Percentiles rank a stretch among this genome's conserved stretches.
Conservation (phyloP, 2,797 vertebrate species). For the Schizopygopsis malacanthus region DNA sequence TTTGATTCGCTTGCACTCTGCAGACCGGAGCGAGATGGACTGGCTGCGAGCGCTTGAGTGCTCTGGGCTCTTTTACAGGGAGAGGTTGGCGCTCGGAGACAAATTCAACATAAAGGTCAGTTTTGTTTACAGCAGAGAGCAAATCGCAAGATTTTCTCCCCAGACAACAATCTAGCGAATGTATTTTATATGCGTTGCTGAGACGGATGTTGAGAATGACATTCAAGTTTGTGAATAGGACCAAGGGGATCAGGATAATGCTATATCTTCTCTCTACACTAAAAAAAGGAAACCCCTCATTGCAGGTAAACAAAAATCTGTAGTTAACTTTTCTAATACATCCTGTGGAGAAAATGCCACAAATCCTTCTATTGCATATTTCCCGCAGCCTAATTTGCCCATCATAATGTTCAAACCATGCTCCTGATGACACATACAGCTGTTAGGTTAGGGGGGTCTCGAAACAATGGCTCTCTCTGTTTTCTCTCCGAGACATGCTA, state of each 20-base stretch:
- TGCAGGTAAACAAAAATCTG: conserved; percentile 32
- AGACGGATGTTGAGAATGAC: conserved; percentile 20
- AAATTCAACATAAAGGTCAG: conserved; percentile 58
- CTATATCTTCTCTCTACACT: not conserved
- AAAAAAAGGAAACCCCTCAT: conserved; percentile 30
- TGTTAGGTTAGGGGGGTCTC: conserved; percentile 54
- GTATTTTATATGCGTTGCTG: not conserved
- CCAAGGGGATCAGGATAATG: conserved; percentile 23
- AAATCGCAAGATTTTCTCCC: conserved; percentile 41
- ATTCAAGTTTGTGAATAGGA: conserved; percentile 20
- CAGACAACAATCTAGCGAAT: conserved; percentile 15
- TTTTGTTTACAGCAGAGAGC: conserved; percentile 57
- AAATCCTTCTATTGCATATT: conserved; percentile 4
- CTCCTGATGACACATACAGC: conserved; percentile 40
- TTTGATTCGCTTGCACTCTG: conserved; percentile 69
- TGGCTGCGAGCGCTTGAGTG: conserved; percentile 37
- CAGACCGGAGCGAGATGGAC: conserved; percentile 58
- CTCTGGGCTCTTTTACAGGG: conserved; percentile 46
- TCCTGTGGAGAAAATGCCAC: conserved; percentile 47
- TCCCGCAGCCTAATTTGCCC: conserved; percentile 42
- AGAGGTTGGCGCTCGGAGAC: conserved; percentile 44
- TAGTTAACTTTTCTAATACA: conserved; percentile 17
- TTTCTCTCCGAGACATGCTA: conserved; percentile 60
- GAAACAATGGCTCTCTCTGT: conserved; percentile 67
- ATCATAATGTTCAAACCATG: conserved; percentile 30